These are phyloP conservation scores for Hetaerina titia DNA, from an alignment of 2,888 invertebrate genomes.

Conservation along the genomic window DNA sequence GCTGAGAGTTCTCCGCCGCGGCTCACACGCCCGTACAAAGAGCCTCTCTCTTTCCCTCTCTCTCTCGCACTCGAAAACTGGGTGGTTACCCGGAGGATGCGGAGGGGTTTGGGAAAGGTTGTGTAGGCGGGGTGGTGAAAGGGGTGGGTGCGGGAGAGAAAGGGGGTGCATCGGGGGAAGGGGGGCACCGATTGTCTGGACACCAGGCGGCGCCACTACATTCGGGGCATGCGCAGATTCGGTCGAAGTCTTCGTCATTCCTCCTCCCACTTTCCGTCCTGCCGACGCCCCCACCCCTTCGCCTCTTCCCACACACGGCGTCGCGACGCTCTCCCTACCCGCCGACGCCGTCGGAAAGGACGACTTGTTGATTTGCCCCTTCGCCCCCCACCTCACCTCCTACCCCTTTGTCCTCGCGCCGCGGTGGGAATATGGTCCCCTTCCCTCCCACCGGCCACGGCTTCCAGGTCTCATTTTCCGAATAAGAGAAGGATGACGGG, in stretches of 20 bases:
- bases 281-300: neutral
- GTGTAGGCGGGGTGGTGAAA: neutral
- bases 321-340: neutral
- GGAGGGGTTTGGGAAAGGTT: neutral
- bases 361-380: slow-evolving; percentile 3
- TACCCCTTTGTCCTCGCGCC: neutral
- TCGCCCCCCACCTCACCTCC: neutral
- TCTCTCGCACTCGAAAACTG: neutral
- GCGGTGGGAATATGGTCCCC: no score
- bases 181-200: neutral
- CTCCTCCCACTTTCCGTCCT: neutral
- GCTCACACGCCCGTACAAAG: neutral
- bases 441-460: no score
- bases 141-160: neutral
- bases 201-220: neutral
- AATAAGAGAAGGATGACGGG: neutral
- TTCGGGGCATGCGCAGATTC: slow-evolving; percentile 20
- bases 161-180: no score
- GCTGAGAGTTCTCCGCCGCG: neutral
- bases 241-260: neutral
- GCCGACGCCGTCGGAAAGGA: neutral
- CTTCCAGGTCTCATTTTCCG: neutral
- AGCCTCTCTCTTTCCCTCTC: neutral
- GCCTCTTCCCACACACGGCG: neutral
- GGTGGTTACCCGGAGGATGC: neutral